Percentiles rank a stretch among this genome's conserved stretches.
phyloP scores from a whole-genome alignment of 2,888 invertebrate genomes.

The Rhaphigaster nebulosa region DNA sequence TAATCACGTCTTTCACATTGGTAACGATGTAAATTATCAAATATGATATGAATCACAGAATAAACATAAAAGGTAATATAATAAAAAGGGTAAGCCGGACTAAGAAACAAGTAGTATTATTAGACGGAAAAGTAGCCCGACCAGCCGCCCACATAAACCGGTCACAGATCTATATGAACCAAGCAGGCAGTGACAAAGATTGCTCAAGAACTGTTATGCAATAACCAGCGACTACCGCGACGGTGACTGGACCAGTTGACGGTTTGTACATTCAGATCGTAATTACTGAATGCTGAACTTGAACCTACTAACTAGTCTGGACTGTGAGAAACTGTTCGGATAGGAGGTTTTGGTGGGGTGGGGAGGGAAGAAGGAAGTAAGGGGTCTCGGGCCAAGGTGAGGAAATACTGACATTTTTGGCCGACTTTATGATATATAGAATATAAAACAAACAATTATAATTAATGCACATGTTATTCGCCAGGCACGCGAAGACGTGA shows the following conservation, averaged over 20 bases:
- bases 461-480: too few species aligned
- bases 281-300: not conserved
- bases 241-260: not conserved
- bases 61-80: not conserved
- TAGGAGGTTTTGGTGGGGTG: too few species aligned
- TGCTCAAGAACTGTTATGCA: not conserved
- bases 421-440: too few species aligned
- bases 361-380: not conserved
- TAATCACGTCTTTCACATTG: too few species aligned
- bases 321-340: not conserved
- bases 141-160: conserved; percentile 8
- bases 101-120: not conserved
- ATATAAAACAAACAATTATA: too few species aligned
- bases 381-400: not conserved
- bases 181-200: not conserved
- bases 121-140: not conserved
- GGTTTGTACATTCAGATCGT: not conserved
- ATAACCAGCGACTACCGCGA: not conserved
- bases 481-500: too few species aligned
- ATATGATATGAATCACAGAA: not conserved
- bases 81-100: not conserved
- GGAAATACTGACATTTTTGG: not conserved
- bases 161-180: conserved; percentile 23
- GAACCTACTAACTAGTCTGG: not conserved
- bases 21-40: too few species aligned